A percentile compares a stretch with the other conserved stretches of the same genome.
Evolutionary conservation across 2,888 invertebrate genomes (phyloP).

Genomic region (Hetaerina titia): DNA sequence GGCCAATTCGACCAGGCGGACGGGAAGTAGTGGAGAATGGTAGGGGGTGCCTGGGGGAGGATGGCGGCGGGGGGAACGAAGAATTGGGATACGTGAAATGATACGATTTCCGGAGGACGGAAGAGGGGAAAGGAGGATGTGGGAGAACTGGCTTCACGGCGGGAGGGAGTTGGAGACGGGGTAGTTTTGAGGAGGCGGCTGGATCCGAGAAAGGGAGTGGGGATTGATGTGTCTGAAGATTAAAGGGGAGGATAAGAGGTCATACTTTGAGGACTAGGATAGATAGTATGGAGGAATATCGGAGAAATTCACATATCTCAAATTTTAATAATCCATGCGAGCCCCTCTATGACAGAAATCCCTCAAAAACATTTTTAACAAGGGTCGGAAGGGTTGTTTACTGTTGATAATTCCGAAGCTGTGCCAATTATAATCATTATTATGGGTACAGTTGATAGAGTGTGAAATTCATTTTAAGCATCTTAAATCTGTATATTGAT

Average conservation of each 20-base stretch:
- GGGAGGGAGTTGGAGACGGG: background rate
- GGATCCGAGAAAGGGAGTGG: background rate
- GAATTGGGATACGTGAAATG: conserved; percentile 57
- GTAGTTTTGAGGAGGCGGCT: background rate
- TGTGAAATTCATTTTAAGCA: too few species aligned
- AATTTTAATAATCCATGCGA: too few species aligned
- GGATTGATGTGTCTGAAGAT: background rate
- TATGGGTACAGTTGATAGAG: too few species aligned
- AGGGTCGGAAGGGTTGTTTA: too few species aligned
- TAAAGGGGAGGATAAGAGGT: background rate
- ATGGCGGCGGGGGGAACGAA: background rate
- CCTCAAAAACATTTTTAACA: too few species aligned
- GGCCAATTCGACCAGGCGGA: background rate
- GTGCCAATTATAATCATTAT: too few species aligned
- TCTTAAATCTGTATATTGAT: too few species aligned
- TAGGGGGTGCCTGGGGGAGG: background rate
- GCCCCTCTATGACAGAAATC: too few species aligned
- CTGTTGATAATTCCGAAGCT: too few species aligned
- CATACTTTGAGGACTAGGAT: background rate
- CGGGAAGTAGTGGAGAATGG: background rate
- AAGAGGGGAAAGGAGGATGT: background rate
- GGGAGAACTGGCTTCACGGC: background rate
- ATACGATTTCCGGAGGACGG: conserved; percentile 60
- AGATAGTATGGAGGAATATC: background rate
- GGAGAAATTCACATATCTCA: background rate